Conservation (phyloP, 2,888 invertebrate genomes). For the Abrostola tripartita region DNA sequence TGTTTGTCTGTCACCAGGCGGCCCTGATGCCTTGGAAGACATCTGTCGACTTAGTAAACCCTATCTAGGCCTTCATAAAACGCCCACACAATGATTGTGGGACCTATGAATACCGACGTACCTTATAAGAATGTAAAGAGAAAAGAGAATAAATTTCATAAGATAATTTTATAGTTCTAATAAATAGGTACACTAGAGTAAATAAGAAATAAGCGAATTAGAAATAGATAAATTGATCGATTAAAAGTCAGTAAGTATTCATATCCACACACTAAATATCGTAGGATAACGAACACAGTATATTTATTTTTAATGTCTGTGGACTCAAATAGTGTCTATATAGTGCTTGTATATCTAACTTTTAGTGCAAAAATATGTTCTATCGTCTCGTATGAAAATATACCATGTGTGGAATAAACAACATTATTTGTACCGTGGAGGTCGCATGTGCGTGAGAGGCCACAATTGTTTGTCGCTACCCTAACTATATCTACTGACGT, state of each 20-base stretch:
- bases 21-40: constrained; percentile 32
- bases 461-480: constrained; percentile 57
- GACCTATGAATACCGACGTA: constrained; percentile 8
- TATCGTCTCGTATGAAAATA: constrained; percentile 81
- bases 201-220: constrained; percentile 32
- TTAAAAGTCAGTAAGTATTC: constrained; percentile 18
- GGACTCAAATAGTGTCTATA: constrained; percentile 43
- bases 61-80: constrained; percentile 15
- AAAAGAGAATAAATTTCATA: constrained; percentile 8
- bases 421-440: constrained; percentile 79
- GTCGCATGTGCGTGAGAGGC: constrained; percentile 69
- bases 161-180: constrained; percentile 10
- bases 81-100: constrained; percentile 3
- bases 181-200: constrained; percentile 19
- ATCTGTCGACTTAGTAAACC: constrained; percentile 11
- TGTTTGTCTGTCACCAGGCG: constrained; percentile 7
- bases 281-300: constrained; percentile 46
- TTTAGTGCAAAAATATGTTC: constrained; percentile 84
- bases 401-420: constrained; percentile 73
- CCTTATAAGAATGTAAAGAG: neutral
- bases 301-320: constrained; percentile 26
- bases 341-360: constrained; percentile 74
- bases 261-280: constrained; percentile 7
- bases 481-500: constrained; percentile 39
- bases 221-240: constrained; percentile 31